Conservation (phyloP, 2,113 vertebrate genomes). For the Solea solea region DNA sequence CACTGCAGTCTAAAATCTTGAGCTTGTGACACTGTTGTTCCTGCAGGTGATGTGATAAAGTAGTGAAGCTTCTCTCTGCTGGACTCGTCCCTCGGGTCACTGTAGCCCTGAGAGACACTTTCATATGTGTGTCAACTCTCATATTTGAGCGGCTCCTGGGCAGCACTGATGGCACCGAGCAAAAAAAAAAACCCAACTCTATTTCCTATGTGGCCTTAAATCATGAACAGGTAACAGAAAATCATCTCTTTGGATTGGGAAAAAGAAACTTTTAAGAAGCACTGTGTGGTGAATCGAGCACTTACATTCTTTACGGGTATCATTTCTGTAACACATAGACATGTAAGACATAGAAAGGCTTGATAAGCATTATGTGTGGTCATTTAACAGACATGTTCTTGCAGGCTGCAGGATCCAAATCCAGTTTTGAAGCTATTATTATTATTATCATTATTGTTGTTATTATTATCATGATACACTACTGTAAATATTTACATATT, state of each 20-base stretch:
- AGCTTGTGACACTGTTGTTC: constrained; percentile 20
- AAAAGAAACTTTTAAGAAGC: not conserved
- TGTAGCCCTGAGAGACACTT: constrained; percentile 59
- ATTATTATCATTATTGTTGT: too few species aligned
- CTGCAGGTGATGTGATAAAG: constrained; percentile 37
- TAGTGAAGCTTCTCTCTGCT: constrained; percentile 16
- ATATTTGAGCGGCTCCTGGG: constrained; percentile 49
- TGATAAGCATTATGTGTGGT: too few species aligned
- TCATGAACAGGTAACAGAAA: constrained; percentile 20
- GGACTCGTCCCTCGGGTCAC: constrained; percentile 31
- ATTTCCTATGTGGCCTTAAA: constrained; percentile 40
- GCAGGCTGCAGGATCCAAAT: too few species aligned
- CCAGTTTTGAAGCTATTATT: too few species aligned
- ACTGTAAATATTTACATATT: too few species aligned
- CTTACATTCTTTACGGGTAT: too few species aligned
- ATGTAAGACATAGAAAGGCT: too few species aligned
- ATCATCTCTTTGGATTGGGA: not conserved
- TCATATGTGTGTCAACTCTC: constrained; percentile 45
- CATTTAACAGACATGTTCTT: too few species aligned
- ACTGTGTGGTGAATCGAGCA: not conserved
- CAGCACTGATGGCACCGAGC: constrained; percentile 25
- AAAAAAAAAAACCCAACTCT: constrained; percentile 32
- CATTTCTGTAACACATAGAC: too few species aligned
- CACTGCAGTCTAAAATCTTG: constrained; percentile 15
- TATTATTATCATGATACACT: too few species aligned